Base-by-base conservation (phyloP, 2,888 invertebrate species). In the Mamestra brassicae region DNA sequence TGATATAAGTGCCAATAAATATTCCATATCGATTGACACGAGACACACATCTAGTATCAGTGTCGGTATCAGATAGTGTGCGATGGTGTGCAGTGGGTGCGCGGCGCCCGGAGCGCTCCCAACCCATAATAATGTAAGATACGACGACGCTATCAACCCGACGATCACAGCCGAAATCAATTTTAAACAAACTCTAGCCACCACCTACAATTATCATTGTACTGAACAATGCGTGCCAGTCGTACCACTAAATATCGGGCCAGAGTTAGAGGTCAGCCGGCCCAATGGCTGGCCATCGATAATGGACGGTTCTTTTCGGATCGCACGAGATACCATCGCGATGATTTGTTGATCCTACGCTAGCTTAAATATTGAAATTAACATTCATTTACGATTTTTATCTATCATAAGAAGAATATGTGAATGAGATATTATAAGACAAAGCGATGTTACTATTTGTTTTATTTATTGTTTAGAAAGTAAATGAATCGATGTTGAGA, bases 161-260 rank as follows among this genome's bases (percentile, higher is more conserved):
- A 85, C 88, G 92, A 95, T 96, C 96, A 92, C 90, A 90, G 89
- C 94, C 96, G 93, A 95, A 96, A 96, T 96, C 96, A 95, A 96
- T 96, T 96, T 95, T 95, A 95, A 96, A 96, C 95, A 95, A 95
- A 96, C 95, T 95, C 92, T 92, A 93, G 92, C 94, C 94, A 93
- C 94, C 95, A 95, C 95, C 95, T 95, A 95, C 95, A 96, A 96
- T 95, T 95, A 96, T 94, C 90, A 93, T 93, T 90, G 91, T 91
- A 90, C 88, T 89, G 92, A 94, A 95, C 95, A 95, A 95, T 95
- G 93, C 93, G 91, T 91, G 89, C 88, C 92, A 94, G 92, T 94
- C 93, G 91, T 91, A 89, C 88, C 92, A 93, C 92, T 94, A 93
- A 93, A 91, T 92, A 95, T 95, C 91, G 92, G 83, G 82, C 88